A percentile compares a stretch with the other conserved stretches of the same genome.
These are phyloP conservation scores for Forbesichthys agassizii DNA, from an alignment of 2,113 vertebrate species.

Conservation along the genomic window DNA sequence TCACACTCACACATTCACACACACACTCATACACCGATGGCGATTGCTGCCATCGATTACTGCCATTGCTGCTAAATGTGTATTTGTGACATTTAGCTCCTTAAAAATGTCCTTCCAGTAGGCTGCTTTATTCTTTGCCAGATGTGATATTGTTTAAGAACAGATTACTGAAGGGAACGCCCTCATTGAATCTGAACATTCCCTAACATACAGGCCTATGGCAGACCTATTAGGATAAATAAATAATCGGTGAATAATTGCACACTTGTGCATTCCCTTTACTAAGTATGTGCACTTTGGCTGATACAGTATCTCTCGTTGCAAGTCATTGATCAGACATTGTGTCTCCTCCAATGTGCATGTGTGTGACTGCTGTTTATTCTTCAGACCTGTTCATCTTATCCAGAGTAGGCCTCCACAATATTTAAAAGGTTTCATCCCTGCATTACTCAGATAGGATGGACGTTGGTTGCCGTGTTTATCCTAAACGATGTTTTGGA, in stretches of 20 bases:
- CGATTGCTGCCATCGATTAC: too few species aligned
- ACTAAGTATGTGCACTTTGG: constrained; percentile 65
- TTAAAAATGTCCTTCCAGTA: not conserved
- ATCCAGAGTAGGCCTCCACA: constrained; percentile 1
- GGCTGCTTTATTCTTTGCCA: not conserved
- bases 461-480: constrained; percentile 56
- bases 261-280: constrained; percentile 46
- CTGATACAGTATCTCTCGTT: constrained; percentile 45
- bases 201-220: constrained; percentile 52
- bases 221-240: constrained; percentile 61
- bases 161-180: constrained; percentile 35
- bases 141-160: constrained; percentile 36
- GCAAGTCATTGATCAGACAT: constrained; percentile 44
- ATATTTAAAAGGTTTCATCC: not conserved
- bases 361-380: constrained; percentile 31
- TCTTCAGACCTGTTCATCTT: constrained; percentile 28
- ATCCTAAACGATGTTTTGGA: constrained; percentile 61
- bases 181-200: constrained; percentile 46
- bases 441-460: constrained; percentile 23
- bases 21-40: too few species aligned
- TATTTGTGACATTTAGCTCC: not conserved
- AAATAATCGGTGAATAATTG: constrained; percentile 58
- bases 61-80: not conserved
- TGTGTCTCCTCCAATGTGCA: constrained; percentile 48
- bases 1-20: too few species aligned